Evolutionary conservation across 2,888 invertebrate genomes (phyloP).

Genomic region (Cryptus armator): DNA sequence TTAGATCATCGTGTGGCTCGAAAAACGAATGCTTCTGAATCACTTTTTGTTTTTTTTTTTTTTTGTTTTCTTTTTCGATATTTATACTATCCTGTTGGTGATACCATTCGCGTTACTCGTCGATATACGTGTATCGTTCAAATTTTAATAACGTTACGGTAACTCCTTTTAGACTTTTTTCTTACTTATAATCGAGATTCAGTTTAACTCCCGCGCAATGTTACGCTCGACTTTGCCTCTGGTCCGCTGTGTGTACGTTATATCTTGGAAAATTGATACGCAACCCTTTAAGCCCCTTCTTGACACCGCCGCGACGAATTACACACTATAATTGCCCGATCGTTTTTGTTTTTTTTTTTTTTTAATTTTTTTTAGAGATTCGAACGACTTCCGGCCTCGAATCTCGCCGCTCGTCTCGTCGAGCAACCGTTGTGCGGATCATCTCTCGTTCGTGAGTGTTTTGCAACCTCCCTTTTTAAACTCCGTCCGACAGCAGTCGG

Average conservation of each 20-base stretch:
- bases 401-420: not conserved
- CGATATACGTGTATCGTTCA: conserved; percentile 43
- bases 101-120: conserved; percentile 49
- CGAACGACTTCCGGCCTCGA: not conserved
- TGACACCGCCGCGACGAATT: conserved; percentile 22
- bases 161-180: conserved; percentile 30
- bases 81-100: conserved; percentile 65
- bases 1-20: conserved; percentile 50
- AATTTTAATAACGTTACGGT: conserved; percentile 26
- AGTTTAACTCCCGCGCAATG: not conserved
- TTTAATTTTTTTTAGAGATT: not conserved
- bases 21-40: conserved; percentile 41
- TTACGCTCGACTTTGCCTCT: conserved; percentile 37
- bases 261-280: conserved; percentile 46
- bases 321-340: conserved; percentile 58
- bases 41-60: no score
- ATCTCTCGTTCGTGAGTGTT: not conserved
- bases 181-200: conserved; percentile 33
- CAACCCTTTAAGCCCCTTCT: conserved; percentile 46
- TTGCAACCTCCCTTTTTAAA: not conserved
- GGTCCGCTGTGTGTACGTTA: conserved; percentile 56
- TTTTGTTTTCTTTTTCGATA: conserved; percentile 54
- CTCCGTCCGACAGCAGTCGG: conserved; percentile 30
- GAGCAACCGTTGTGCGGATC: conserved; percentile 29
- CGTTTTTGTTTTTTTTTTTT: not conserved